phyloP scores from a whole-genome alignment of 2,113 vertebrate genomes.

The Cavia porcellus region DNA sequence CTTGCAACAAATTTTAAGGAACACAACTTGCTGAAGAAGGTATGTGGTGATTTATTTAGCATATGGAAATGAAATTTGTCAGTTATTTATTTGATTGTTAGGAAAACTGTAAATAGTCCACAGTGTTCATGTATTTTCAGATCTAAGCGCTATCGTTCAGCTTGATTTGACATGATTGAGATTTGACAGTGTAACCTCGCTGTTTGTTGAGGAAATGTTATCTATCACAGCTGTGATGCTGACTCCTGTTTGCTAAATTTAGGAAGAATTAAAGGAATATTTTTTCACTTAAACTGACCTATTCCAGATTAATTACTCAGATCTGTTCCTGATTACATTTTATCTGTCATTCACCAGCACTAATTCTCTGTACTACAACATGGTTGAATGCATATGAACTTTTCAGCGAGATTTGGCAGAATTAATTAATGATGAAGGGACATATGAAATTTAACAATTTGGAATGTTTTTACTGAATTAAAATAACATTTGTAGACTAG shows the following conservation, averaged over 20 bases:
- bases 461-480: conserved; percentile 27
- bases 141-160: conserved; percentile 13
- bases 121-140: conserved; percentile 15
- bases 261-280: conserved; percentile 29
- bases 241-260: conserved; percentile 23
- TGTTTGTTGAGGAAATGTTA: background rate
- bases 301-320: conserved; percentile 80
- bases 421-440: conserved; percentile 81
- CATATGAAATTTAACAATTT: conserved; percentile 83
- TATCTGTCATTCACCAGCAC: conserved; percentile 72
- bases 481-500: conserved; percentile 19
- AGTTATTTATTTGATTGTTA: conserved; percentile 52
- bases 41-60: conserved; percentile 28
- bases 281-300: conserved; percentile 64
- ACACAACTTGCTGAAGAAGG: conserved; percentile 45
- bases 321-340: conserved; percentile 81
- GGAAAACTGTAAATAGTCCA: background rate
- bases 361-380: conserved; percentile 83
- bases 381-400: conserved; percentile 82
- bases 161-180: conserved; percentile 35
- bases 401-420: conserved; percentile 84
- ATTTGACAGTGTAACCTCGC: background rate
- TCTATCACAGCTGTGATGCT: accelerated
- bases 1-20: conserved; percentile 57
- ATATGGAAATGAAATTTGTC: conserved; percentile 56